Evolutionary conservation across 1,140 invertebrate genomes (phyloP), one percentile per base, ranked within the genome.

Genomic region (Drosophila guanche): DNA sequence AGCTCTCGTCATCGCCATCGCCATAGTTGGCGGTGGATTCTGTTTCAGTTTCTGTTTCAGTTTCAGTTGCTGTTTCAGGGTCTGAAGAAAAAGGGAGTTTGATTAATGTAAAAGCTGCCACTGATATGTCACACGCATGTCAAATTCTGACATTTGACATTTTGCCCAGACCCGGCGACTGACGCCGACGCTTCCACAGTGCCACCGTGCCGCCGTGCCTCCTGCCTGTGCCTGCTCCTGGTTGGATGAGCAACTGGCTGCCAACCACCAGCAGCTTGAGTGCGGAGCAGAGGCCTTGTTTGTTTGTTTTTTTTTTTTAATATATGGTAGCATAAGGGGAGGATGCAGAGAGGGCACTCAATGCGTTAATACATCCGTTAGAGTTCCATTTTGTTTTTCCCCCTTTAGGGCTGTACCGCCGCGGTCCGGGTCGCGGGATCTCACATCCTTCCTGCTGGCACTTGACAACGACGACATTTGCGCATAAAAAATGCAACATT

Each of bases 41-140:
- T 46, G 65, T 4, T 23, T 65, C 47, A 29, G 41, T 40, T 53
- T 50, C 59, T 27, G 51, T 56, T 45, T 56, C 69, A 47, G 58
- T 45, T 54, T 48, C 70, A 55, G 65, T 71, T 51, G 55, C 53
- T 48, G 66, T 16, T 73, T 57, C 40, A 75, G 40, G 48, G 54
- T 56, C 48, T 61, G 57, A 86, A 78, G 83, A 86, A 86, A 77
- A 89, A 90, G 89, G 80, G 90, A 91, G 90, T 91, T 91, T 91
- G 90, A 91, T 91, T 91, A 91, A 91, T 91, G 90, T 91, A 91
- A 86, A 89, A 90, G 81, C 90, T 91, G 90, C 89, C 90, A 91
- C 90, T 91, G 90, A 91, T 91, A 91, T 91, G 90, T 91, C 90
- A 91, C 90, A 91, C 79, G 90, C 88, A 91, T 90, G 88, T 91